Percentiles rank a stretch among this genome's conserved stretches.
phyloP scores from a whole-genome alignment of 2,113 vertebrate genomes.

The Odontophorus gujanensis region DNA sequence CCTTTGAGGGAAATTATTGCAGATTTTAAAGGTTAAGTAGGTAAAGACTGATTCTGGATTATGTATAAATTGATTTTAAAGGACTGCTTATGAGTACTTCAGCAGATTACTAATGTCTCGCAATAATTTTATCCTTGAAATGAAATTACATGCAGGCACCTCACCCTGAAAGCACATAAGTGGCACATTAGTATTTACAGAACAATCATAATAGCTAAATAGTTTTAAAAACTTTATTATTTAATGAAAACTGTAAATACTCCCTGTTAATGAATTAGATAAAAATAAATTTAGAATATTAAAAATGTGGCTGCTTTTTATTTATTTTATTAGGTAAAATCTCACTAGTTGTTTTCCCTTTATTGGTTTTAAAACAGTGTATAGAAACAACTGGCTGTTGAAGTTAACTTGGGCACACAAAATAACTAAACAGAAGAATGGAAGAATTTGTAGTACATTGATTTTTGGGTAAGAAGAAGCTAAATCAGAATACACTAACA shows the following conservation, averaged over 20 bases:
- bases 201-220: not conserved
- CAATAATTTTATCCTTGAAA: not conserved
- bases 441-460: not conserved
- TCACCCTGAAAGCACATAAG: not conserved
- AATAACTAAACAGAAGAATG: not conserved
- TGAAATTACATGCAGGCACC: not conserved
- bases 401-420: not conserved
- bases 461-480: not conserved
- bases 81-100: not conserved
- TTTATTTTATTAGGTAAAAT: not conserved
- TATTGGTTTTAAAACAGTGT: not conserved
- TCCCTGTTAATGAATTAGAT: not conserved
- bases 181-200: not conserved
- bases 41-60: not conserved
- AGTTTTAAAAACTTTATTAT: not conserved
- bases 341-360: slow-evolving; percentile 40
- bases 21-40: slow-evolving; percentile 40
- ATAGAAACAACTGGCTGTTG: not conserved
- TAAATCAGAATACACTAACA: not conserved
- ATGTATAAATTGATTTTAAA: slow-evolving; percentile 3
- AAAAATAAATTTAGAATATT: not conserved
- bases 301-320: not conserved
- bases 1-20: not conserved
- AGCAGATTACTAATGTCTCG: not conserved
- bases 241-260: not conserved